A percentile compares a stretch with the other conserved stretches of the same genome.
phyloP scores from a whole-genome alignment of 2,797 vertebrate genomes.

The Fistularia tabacaria region DNA sequence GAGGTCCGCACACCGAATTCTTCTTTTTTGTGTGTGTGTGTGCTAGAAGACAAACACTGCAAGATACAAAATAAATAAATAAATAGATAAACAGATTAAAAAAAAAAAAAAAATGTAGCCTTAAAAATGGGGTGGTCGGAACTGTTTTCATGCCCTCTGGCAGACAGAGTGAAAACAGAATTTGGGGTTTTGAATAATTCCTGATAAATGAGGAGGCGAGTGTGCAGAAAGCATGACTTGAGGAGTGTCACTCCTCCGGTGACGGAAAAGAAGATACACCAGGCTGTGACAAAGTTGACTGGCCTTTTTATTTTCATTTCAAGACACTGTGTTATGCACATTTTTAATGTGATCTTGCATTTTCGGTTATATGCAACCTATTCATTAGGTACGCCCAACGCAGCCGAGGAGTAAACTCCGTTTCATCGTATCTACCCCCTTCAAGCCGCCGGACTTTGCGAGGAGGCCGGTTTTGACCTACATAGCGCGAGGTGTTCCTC shows the following conservation, averaged over 20 bases:
- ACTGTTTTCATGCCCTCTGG: slow-evolving; percentile 32
- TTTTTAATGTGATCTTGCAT: neutral
- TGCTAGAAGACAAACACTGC: slow-evolving; percentile 19
- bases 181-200: slow-evolving; percentile 43
- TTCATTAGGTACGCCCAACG: too few species aligned
- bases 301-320: neutral
- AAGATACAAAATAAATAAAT: slow-evolving; percentile 12
- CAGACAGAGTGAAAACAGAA: slow-evolving; percentile 27
- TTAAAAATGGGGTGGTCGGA: slow-evolving; percentile 5
- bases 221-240: slow-evolving; percentile 47
- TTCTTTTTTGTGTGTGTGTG: neutral
- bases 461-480: too few species aligned
- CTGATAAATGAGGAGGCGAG: slow-evolving; percentile 36
- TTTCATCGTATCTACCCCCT: too few species aligned
- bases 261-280: too few species aligned
- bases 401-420: too few species aligned
- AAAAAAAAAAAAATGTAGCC: too few species aligned
- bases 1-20: too few species aligned
- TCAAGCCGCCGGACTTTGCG: too few species aligned
- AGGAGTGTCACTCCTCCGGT: slow-evolving; percentile 31
- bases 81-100: too few species aligned
- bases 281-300: slow-evolving; percentile 5
- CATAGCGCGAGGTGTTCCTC: too few species aligned
- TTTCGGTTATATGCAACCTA: too few species aligned
- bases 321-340: neutral